These are phyloP conservation scores for Myotis lucifugus DNA, from an alignment of 2,113 vertebrate species.

Conservation along the genomic window DNA sequence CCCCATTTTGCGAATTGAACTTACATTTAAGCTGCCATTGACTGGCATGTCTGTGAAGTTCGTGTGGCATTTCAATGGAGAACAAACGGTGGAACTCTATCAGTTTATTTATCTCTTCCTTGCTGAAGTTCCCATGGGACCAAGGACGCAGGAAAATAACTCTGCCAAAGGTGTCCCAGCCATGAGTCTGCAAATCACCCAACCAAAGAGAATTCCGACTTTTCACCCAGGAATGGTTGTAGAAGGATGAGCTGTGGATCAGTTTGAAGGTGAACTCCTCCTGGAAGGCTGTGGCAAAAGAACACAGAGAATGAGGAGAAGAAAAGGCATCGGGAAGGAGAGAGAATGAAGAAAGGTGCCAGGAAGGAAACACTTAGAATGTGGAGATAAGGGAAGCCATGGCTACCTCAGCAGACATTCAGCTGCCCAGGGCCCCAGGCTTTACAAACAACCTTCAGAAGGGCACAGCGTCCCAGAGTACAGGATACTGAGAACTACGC, in stretches of 20 bases:
- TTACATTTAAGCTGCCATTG: neutral
- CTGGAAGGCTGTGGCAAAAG: neutral
- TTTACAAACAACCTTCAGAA: neutral
- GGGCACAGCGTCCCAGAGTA: neutral
- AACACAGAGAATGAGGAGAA: rapidly evolving
- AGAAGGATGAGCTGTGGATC: neutral
- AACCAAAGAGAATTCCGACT: neutral
- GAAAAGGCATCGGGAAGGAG: neutral
- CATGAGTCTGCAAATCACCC: neutral
- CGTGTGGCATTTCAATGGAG: rapidly evolving
- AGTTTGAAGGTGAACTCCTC: rapidly evolving
- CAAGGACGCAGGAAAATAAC: neutral
- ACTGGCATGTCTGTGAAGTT: rapidly evolving
- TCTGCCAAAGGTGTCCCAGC: neutral
- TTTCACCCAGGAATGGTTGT: neutral
- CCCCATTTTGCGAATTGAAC: neutral
- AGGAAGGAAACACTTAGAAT: neutral
- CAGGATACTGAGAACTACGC: too few relatives aligned
- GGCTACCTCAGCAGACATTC: neutral
- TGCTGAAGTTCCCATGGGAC: neutral
- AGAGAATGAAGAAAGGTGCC: neutral
- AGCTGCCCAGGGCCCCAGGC: neutral
- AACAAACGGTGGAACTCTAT: rapidly evolving
- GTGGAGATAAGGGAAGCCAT: too few relatives aligned
- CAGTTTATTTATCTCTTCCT: rapidly evolving